Base-by-base conservation (phyloP, 92 coral and sea anemone genomes). In the Galaxea fascicularis region DNA sequence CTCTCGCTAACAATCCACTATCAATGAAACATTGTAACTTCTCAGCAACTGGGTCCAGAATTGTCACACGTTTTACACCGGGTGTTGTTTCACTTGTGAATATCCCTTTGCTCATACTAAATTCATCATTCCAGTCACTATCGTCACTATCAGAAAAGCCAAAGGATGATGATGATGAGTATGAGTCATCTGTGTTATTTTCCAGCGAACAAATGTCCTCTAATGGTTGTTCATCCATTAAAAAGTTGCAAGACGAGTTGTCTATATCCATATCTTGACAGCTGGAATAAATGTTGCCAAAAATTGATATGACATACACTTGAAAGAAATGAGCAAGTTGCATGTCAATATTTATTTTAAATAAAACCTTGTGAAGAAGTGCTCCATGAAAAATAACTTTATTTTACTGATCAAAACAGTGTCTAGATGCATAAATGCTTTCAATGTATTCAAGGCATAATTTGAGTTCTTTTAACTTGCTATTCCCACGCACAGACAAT, bases 141-240 rank as follows among this genome's bases (percentile, higher is more conserved):
- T 79, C 86, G 71, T 86, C 90, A 59, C 58, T 65, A 3, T 87
- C 86, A 51, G 71, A 78, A 24, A 60, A 79, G 31, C 80, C 4
- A 13, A 79, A 85, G 80, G 62, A 71, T 70, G 80, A 87, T 53
- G 90, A 87, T 41, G 90, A 87, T 80, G 90, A n/a, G 80, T 82
- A 82, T 21, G 78, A 67, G 72, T 82, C 86, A 70, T 82, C 86
- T 30, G 69, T 39, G 63, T 39, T 17, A 60, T 51, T 78, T 65
- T 78, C 83, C 35, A 20, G 83, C 45, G 73, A 15, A 78, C 18
- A 54, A 63, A 63, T 63, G 68, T 63, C 68, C 68, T 63, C 14
- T 63, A 63, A 63, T 63, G 68, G 83, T 62, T 65, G 44, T 26
- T 78, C 83, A 59, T 65, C 62, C 31, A 54, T 78, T 77, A 28